Conservation (phyloP, 1,140 invertebrate species). For the Pseudobourletiella spinata region DNA sequence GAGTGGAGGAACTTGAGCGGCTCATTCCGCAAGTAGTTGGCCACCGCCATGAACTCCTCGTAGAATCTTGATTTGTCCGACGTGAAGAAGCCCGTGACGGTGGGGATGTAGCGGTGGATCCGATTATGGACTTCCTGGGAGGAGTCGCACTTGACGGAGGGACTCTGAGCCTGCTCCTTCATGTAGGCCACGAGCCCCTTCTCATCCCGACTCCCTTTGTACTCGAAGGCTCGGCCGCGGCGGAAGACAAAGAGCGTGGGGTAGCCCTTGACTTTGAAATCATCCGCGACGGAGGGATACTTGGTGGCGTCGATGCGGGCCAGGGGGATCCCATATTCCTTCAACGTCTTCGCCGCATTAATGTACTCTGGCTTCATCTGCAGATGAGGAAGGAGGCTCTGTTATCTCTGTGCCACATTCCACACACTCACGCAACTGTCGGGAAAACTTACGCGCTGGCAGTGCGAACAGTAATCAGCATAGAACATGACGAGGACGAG, state of each 20-base stretch:
- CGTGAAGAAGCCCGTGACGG: slow-evolving; percentile 51
- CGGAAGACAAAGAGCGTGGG: slow-evolving; percentile 45
- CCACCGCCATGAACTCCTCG: slow-evolving; percentile 47
- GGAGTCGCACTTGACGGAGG: slow-evolving; percentile 43
- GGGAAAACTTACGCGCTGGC: slow-evolving; percentile 37
- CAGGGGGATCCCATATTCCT: slow-evolving; percentile 41
- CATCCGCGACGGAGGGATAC: slow-evolving; percentile 42
- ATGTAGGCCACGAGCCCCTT: slow-evolving; percentile 46
- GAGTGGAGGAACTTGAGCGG: slow-evolving; percentile 30
- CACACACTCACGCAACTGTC: slow-evolving; percentile 11
- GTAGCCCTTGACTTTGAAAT: slow-evolving; percentile 44
- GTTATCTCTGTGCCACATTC: no score
- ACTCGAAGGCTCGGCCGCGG: slow-evolving; percentile 45
- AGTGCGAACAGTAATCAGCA: slow-evolving; percentile 49
- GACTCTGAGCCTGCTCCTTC: slow-evolving; percentile 47
- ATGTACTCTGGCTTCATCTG: slow-evolving; percentile 46
- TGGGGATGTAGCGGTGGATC: slow-evolving; percentile 45
- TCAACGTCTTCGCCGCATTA: slow-evolving; percentile 44
- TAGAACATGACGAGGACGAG: slow-evolving; percentile 54
- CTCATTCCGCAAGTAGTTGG: slow-evolving; percentile 45
- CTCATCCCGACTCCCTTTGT: slow-evolving; percentile 45
- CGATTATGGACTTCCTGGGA: slow-evolving; percentile 43
- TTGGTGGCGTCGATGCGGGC: slow-evolving; percentile 47
- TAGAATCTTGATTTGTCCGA: slow-evolving; percentile 41
- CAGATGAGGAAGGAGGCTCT: slow-evolving; percentile 11